Evolutionary conservation across 2,797 vertebrate genomes (phyloP).

Genomic region (Oryzias sinensis): DNA sequence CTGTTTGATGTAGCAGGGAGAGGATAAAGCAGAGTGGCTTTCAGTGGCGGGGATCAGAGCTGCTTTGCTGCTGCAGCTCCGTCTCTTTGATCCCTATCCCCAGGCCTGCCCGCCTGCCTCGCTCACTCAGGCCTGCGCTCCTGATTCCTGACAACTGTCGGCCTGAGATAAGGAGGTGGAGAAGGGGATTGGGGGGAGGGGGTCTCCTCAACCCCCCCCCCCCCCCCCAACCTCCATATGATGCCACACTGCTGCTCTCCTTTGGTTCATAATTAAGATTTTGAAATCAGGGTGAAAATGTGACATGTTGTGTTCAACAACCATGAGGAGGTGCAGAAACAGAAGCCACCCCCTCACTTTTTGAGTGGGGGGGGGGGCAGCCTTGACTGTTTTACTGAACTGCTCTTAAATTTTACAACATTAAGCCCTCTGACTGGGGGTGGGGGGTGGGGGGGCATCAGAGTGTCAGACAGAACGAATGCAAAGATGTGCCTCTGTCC

Average conservation of each 20-base stretch:
- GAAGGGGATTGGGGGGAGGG: slow-evolving; percentile 15
- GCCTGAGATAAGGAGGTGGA: slow-evolving; percentile 91
- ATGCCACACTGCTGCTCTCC: slow-evolving; percentile 10
- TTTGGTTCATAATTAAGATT: not conserved
- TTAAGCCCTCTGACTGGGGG: slow-evolving; percentile 44
- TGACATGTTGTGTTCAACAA: slow-evolving; percentile 7
- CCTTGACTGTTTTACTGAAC: slow-evolving; percentile 61
- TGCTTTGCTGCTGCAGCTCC: slow-evolving; percentile 84
- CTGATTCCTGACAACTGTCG: slow-evolving; percentile 99
- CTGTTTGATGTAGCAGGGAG: slow-evolving; percentile 81
- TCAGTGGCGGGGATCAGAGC: slow-evolving; percentile 88
- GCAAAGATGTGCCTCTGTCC: too few relatives aligned
- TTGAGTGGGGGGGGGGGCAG: slow-evolving; percentile 15
- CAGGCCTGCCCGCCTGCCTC: slow-evolving; percentile 90
- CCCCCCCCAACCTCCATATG: not conserved
- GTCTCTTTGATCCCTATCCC: slow-evolving; percentile 99
- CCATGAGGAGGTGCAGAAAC: slow-evolving; percentile 34
- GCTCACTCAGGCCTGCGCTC: slow-evolving; percentile 89
- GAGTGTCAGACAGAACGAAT: too few relatives aligned
- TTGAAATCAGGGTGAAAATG: not conserved
- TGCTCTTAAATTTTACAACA: slow-evolving; percentile 52
- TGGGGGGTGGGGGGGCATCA: too few relatives aligned
- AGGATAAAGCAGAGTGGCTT: slow-evolving; percentile 78
- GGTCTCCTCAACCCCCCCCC: slow-evolving; percentile 7
- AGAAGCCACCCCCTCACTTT: slow-evolving; percentile 49